Conservation (phyloP, 2,888 invertebrate genomes). For the Idaea dimidiata region DNA sequence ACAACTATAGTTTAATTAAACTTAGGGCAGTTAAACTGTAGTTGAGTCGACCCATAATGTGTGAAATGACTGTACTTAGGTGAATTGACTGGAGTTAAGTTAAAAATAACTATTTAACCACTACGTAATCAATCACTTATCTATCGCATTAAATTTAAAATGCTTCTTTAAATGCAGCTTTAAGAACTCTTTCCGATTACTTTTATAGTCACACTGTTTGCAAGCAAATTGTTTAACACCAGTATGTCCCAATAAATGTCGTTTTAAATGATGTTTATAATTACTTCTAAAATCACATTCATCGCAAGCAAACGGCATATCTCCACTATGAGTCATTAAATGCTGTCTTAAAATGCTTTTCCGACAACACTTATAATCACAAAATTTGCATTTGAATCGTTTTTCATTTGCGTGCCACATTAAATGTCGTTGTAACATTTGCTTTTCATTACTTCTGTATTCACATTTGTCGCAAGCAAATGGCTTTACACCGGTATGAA, state of each 20-base stretch:
- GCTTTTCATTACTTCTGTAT: neutral
- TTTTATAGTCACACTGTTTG: neutral
- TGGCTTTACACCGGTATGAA: constrained; percentile 18
- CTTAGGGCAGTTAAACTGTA: too few species aligned
- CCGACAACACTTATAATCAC: constrained; percentile 6
- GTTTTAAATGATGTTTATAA: neutral
- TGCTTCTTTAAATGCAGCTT: neutral
- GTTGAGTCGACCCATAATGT: too few species aligned
- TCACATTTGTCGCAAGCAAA: constrained; percentile 15
- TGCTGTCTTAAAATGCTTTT: constrained; percentile 9
- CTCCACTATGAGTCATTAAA: constrained; percentile 8
- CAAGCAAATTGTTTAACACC: constrained; percentile 9
- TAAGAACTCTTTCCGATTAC: neutral
- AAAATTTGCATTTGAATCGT: constrained; percentile 10
- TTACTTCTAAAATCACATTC: constrained; percentile 6
- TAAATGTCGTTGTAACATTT: neutral
- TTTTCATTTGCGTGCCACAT: neutral
- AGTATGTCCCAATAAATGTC: neutral
- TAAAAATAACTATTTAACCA: too few species aligned
- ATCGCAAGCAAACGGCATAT: constrained; percentile 7
- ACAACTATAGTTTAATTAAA: too few species aligned
- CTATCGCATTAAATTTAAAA: too few species aligned
- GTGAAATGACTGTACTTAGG: too few species aligned
- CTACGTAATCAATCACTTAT: too few species aligned
- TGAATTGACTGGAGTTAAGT: too few species aligned